These are phyloP conservation scores for Eupeodes corollae DNA, from an alignment of 1,140 invertebrate genomes.

Conservation along the genomic window DNA sequence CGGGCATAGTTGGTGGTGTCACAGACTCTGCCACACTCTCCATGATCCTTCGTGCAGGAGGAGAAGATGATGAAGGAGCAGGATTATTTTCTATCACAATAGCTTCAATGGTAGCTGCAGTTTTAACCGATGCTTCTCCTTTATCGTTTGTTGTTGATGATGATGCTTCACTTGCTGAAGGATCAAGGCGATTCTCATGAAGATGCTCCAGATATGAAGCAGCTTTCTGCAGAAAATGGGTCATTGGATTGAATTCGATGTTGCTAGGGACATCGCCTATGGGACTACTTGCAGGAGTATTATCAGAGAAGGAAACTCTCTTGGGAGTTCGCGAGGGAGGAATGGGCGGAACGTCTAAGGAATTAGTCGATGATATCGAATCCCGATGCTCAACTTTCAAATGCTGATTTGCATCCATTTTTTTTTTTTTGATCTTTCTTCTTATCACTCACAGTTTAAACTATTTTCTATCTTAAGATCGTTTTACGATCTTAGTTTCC, in stretches of 20 bases:
- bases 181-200: conserved; percentile 12
- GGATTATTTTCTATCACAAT: neutral
- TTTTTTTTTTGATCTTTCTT: conserved; percentile 5
- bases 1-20: neutral
- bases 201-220: conserved; percentile 30
- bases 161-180: neutral
- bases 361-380: conserved; percentile 30
- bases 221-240: conserved; percentile 30
- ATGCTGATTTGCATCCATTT: conserved; percentile 6
- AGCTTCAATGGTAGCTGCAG: neutral
- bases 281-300: conserved; percentile 10
- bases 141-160: neutral
- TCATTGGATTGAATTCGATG: conserved; percentile 18
- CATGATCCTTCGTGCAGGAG: neutral
- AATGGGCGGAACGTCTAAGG: conserved; percentile 22
- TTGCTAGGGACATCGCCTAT: conserved; percentile 5
- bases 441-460: conserved; percentile 4
- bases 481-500: neutral
- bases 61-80: neutral
- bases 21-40: neutral
- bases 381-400: conserved; percentile 16
- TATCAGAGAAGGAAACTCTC: conserved; percentile 34
- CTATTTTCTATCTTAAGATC: conserved; percentile 12
- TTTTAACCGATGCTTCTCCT: neutral
- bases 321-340: conserved; percentile 33